Evolutionary conservation across 2,797 vertebrate genomes (phyloP).

Genomic region (Graptemys geographica): DNA sequence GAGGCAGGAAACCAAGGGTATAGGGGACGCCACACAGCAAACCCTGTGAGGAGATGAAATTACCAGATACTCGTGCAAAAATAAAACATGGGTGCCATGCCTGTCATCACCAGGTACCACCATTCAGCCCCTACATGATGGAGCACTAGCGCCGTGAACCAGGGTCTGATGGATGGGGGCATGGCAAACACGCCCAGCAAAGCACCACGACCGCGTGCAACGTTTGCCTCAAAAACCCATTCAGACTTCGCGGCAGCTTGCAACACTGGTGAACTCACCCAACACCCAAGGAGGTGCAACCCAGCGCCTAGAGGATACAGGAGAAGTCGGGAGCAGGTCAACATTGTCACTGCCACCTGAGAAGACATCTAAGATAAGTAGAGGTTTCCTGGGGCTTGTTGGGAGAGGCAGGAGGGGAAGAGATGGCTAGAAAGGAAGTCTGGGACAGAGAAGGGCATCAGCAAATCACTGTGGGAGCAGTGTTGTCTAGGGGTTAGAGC

Average conservation of each 20-base stretch:
- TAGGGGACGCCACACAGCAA: too few species aligned
- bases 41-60: background rate
- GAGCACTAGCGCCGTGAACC: background rate
- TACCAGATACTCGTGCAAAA: background rate
- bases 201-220: background rate
- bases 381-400: background rate
- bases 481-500: background rate
- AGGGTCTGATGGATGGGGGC: background rate
- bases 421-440: background rate
- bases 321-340: too few species aligned
- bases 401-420: background rate
- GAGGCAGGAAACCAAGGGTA: background rate
- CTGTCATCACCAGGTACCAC: background rate
- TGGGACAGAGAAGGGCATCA: accelerated
- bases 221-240: background rate
- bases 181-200: background rate
- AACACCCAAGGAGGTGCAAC: background rate
- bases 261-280: background rate
- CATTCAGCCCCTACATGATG: background rate
- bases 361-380: background rate
- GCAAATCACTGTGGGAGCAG: background rate
- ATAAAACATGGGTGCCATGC: background rate
- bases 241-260: background rate
- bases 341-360: background rate
- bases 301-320: background rate